Base-by-base conservation (phyloP, 2,797 vertebrate species). In the Pteronotus mesoamericanus region DNA sequence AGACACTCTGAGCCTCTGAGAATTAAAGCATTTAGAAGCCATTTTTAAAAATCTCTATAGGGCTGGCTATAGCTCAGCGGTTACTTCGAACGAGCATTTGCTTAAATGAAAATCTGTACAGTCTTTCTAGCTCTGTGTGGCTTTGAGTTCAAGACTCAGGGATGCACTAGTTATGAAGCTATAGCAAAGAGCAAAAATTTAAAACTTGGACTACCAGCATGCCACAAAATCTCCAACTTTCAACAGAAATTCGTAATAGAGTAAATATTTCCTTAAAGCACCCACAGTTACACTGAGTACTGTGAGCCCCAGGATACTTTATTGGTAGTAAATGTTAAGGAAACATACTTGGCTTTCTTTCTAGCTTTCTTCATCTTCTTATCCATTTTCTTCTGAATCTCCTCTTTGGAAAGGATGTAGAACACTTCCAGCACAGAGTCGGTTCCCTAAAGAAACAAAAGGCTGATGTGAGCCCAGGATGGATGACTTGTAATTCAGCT, bases 331-430 rank as follows among this genome's bases (percentile, higher is more conserved):
- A 68, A 37, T 66, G 91, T 26, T 71, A 44, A 26, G 2, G 86
- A 94, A 83, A 96, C 98, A 98, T 96, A 99, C 99, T 98, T 99
- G 22, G 98, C 99, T 98, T 99, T 99, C 98, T 99, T 99, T 95
- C 98, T 99, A 88, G 99, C 99, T 98, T 99, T 99, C 97, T 99
- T 99, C 92, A 98, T 88, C 98, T 99, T 99, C 98, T 98, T 99
- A 37, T 98, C 98, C 98, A 99, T 98, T 97, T 99, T 99, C 98
- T 98, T 99, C 97, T 98, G 97, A 94, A 99, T 95, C 95, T 99
- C 99, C 0, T 98, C 98, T 94, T 99, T 98, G 42, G 99, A 98
- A 97, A 99, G 99, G 74, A 99, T 98, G 18, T 97, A 98, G 97
- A 99, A 99, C 46, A 99, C 97, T 98, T 99, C 99, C 96, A 99